Evolutionary conservation across 2,113 vertebrate species (phyloP).

Genomic region (Calyptomena viridis): DNA sequence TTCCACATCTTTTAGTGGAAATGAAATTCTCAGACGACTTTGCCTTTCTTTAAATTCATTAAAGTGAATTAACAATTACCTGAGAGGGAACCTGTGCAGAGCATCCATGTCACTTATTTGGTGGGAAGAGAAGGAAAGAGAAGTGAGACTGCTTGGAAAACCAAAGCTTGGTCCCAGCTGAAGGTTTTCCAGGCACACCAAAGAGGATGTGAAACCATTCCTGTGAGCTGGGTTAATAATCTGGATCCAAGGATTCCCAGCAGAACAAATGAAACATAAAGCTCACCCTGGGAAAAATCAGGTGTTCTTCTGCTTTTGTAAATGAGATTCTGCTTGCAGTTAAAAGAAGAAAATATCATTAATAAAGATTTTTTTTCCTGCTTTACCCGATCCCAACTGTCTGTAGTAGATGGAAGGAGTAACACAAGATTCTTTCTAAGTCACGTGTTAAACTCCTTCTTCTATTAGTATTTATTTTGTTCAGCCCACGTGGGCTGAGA

Average conservation of each 20-base stretch:
- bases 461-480: conserved; percentile 35
- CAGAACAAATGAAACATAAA: not conserved
- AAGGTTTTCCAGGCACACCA: not conserved
- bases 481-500: conserved; percentile 26
- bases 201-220: not conserved
- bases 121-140: not conserved
- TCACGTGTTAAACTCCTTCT: not conserved
- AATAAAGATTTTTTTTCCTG: not conserved
- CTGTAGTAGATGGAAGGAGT: not conserved
- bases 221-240: not conserved
- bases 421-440: not conserved
- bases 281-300: not conserved
- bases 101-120: accelerated
- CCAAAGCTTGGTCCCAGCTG: not conserved
- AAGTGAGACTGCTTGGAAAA: not conserved
- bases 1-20: accelerated
- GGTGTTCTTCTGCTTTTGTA: not conserved
- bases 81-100: not conserved
- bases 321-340: not conserved
- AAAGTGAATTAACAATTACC: not conserved
- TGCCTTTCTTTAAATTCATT: not conserved
- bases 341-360: not conserved
- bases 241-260: not conserved
- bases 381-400: not conserved
- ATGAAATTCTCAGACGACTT: not conserved